Percentiles rank a stretch among this genome's conserved stretches.
Conservation (phyloP, 2,888 invertebrate genomes). For the Coleophora deauratella region DNA sequence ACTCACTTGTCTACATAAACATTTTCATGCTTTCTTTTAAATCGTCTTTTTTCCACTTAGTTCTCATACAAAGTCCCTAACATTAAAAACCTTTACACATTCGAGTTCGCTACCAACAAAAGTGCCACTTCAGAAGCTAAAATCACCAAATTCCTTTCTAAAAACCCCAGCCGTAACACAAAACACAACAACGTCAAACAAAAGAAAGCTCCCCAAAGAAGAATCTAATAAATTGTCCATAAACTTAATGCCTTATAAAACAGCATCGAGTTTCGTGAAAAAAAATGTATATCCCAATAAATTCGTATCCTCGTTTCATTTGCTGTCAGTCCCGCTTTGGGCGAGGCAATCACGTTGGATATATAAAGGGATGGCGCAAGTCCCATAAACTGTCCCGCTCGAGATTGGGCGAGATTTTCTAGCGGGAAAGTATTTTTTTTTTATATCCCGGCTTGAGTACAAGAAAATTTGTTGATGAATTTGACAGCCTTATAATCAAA, state of each 20-base stretch:
- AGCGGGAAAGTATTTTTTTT: slow-evolving; percentile 25
- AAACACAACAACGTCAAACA: background rate
- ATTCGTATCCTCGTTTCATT: slow-evolving; percentile 41
- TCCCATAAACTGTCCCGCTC: slow-evolving; percentile 61
- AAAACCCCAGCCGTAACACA: no score
- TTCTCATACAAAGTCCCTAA: no score
- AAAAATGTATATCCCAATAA: slow-evolving; percentile 26
- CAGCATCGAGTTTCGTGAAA: background rate
- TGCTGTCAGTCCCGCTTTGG: slow-evolving; percentile 38
- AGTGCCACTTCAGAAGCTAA: no score
- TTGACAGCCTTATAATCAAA: no score
- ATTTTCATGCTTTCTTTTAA: no score
- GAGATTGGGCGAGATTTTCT: slow-evolving; percentile 60
- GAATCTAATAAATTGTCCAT: background rate
- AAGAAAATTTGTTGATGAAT: no score
- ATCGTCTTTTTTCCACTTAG: no score
- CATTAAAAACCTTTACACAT: no score
- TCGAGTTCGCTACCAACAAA: no score
- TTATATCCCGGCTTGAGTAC: slow-evolving; percentile 10
- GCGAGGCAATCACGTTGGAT: slow-evolving; percentile 60
- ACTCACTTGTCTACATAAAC: no score
- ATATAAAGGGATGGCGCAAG: slow-evolving; percentile 58
- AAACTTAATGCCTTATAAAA: background rate
- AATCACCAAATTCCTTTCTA: no score
- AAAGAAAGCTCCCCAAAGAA: slow-evolving; percentile 7